These are phyloP conservation scores for Leptarthrus brevirostris DNA, from an alignment of 2,888 invertebrate species.

Conservation along the genomic window DNA sequence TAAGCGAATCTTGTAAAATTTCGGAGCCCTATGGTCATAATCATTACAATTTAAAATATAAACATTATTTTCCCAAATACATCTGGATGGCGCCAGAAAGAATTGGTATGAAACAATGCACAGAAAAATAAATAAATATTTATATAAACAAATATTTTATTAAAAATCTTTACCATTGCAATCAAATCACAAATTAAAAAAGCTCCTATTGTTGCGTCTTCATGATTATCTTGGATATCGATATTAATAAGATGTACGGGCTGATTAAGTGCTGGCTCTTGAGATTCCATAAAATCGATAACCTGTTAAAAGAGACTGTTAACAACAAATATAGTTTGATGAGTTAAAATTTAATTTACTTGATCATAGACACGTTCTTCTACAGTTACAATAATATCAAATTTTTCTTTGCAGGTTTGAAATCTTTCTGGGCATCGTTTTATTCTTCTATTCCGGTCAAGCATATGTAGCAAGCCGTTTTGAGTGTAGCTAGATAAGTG, in stretches of 20 bases:
- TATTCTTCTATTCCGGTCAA: constrained; percentile 96
- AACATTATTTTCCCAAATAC: not conserved
- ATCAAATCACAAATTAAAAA: constrained; percentile 97
- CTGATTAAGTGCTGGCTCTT: constrained; percentile 82
- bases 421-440: constrained; percentile 95
- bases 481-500: constrained; percentile 82
- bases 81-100: not conserved
- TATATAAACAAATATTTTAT: constrained; percentile 38
- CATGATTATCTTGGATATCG: constrained; percentile 99
- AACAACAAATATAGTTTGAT: not conserved
- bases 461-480: constrained; percentile 97
- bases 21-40: no score
- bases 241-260: constrained; percentile 97
- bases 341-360: constrained; percentile 57
- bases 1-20: no score
- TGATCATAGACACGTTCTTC: constrained; percentile 99
- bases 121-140: constrained; percentile 13
- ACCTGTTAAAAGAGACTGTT: constrained; percentile 74
- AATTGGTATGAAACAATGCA: not conserved
- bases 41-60: no score
- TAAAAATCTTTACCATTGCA: constrained; percentile 74
- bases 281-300: constrained; percentile 88
- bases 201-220: constrained; percentile 98
- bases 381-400: constrained; percentile 96
- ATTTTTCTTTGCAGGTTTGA: constrained; percentile 87